Conservation (phyloP, 2,113 vertebrate genomes). For the Gallinago paraguaiae region DNA sequence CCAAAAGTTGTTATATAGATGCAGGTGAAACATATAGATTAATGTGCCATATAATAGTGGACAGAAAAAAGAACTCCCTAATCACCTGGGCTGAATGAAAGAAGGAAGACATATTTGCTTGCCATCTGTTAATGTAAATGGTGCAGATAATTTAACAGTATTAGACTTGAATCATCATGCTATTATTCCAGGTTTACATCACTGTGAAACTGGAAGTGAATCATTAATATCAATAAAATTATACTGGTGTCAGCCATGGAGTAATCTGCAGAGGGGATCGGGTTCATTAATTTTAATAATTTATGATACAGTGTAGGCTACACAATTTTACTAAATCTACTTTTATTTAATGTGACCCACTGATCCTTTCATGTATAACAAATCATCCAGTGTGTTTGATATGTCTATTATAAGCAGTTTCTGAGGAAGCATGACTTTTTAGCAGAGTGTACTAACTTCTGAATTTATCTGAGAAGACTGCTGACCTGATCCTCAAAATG, state of each 20-base stretch:
- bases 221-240: slow-evolving; percentile 69
- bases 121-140: slow-evolving; percentile 68
- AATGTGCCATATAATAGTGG: slow-evolving; percentile 27
- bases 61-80: slow-evolving; percentile 28
- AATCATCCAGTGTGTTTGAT: not conserved
- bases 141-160: slow-evolving; percentile 59
- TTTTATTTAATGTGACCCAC: slow-evolving; percentile 53
- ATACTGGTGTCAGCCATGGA: slow-evolving; percentile 23
- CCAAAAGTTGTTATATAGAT: not conserved
- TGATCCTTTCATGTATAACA: slow-evolving; percentile 26
- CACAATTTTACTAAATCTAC: slow-evolving; percentile 51
- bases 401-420: not conserved
- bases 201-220: slow-evolving; percentile 59
- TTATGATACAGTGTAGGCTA: slow-evolving; percentile 37
- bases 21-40: slow-evolving; percentile 34
- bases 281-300: slow-evolving; percentile 69
- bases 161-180: slow-evolving; percentile 54
- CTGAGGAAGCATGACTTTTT: not conserved
- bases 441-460: not conserved
- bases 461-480: not conserved
- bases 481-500: not conserved
- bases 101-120: slow-evolving; percentile 58
- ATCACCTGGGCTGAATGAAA: slow-evolving; percentile 40
- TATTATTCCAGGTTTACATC: slow-evolving; percentile 61
- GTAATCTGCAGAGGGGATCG: slow-evolving; percentile 49